Evolutionary conservation across 2,113 vertebrate species (phyloP), one percentile per base, ranked within the genome.

Genomic region (Microtus montanus): DNA sequence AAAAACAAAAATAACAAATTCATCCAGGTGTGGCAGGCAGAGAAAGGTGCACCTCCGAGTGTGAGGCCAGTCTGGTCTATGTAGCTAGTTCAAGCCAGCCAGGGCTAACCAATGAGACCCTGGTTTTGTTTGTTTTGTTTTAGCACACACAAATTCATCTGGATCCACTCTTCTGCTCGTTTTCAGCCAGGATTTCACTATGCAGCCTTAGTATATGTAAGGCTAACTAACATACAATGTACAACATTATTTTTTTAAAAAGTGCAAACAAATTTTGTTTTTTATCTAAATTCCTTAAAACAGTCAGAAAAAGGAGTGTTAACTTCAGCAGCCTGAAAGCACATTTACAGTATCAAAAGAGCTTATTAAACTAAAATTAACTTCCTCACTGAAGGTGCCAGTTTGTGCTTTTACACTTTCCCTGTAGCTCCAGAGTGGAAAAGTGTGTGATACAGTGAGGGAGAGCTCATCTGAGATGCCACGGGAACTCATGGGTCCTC

Each of bases 331-430:
- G 41, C 71, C 80, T 63, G 38, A 89, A 92, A 44, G 49, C 5
- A 78, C 58, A 24, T 24, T 70, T 30, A 26, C 41, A 24, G 79
- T 86, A 49, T 90, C 47, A 88, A 94, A 88, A 52, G 33, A 93
- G 44, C 75, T 22, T 33, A 70, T 63, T 58, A 92, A 79, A 78
- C 87, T 95, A 75, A 96, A 94, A 94, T 95, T 93, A 91, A 87
- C 83, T 94, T 96, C 49, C 87, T 88, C 83, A 85, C 70, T 30
- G 44, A 68, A 96, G 87, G 84, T 38, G 47, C 61, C 41, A 80
- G 30, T 33, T 94, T 90, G 66, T 49, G 82, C 82, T 33, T 93
- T 91, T 85, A 85, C 26, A 61, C 47, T 93, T 84, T 80, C 58
- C 63, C 82, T 28, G 35, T 47, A 41, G 80, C 75, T 87, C 82